A percentile compares a stretch with the other conserved stretches of the same genome.
These are phyloP conservation scores for Aphelenchoides bicaudatus DNA, from an alignment of 2,888 invertebrate genomes.

Conservation along the genomic window DNA sequence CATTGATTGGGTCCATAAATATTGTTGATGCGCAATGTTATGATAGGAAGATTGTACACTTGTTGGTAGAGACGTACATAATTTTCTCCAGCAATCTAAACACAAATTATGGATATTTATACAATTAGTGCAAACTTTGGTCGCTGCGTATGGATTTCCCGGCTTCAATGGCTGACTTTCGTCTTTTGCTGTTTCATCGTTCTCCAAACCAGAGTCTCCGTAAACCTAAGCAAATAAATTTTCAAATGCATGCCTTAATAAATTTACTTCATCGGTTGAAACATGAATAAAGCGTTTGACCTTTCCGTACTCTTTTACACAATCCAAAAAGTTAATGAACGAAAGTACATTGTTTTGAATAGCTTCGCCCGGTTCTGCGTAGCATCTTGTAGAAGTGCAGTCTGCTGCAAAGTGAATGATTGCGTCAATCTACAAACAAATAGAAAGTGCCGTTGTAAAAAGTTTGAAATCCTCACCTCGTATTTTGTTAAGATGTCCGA, in stretches of 20 bases:
- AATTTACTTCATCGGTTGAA: constrained; percentile 55
- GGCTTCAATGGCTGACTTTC: constrained; percentile 46
- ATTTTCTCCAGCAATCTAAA: constrained; percentile 51
- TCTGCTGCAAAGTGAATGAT: constrained; percentile 59
- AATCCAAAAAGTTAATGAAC: constrained; percentile 53
- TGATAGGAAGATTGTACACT: constrained; percentile 48
- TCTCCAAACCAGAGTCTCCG: constrained; percentile 54
- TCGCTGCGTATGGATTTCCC: constrained; percentile 59
- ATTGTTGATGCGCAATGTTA: constrained; percentile 57
- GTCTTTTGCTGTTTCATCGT: constrained; percentile 47
- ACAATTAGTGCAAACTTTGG: constrained; percentile 35
- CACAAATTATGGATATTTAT: background rate
- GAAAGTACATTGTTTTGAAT: constrained; percentile 56
- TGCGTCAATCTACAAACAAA: constrained; percentile 50
- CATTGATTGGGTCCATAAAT: constrained; percentile 60
- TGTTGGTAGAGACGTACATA: constrained; percentile 48
- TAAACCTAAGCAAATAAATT: constrained; percentile 41
- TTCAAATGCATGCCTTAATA: background rate
- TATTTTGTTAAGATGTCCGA: constrained; percentile 42
- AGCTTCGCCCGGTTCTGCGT: constrained; percentile 52
- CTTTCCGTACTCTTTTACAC: constrained; percentile 45
- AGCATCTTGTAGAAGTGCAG: constrained; percentile 58
- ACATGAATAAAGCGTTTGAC: constrained; percentile 54
- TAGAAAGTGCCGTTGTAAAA: background rate
- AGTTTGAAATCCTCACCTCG: constrained; percentile 31